Percentiles rank a stretch among this genome's conserved stretches.
phyloP scores from a whole-genome alignment of 1,140 invertebrate genomes.

The Diorhabda elongata region DNA sequence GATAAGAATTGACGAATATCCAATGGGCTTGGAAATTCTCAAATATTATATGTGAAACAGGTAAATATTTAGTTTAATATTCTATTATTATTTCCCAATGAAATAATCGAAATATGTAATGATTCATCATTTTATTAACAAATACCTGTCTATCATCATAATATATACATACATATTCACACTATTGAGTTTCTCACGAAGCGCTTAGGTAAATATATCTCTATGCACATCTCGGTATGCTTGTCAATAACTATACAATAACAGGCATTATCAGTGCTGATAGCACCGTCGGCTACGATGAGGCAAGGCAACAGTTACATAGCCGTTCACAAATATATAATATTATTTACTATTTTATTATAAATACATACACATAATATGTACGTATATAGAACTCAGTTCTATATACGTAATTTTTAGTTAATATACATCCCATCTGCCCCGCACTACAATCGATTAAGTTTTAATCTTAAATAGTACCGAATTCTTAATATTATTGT shows the following conservation, averaged over 20 bases:
- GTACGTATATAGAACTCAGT: neutral
- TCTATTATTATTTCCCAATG: too few species aligned
- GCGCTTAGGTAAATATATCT: too few species aligned
- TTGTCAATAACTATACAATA: conserved; percentile 3
- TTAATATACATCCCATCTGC: too few species aligned
- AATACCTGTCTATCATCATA: too few species aligned
- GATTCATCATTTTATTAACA: too few species aligned
- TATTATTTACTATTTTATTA: neutral
- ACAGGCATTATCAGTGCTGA: neutral
- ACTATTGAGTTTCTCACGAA: too few species aligned
- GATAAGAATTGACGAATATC: too few species aligned
- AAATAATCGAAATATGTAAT: too few species aligned
- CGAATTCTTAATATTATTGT: neutral
- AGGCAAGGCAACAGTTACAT: neutral
- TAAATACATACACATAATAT: neutral
- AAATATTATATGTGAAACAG: too few species aligned
- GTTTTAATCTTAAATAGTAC: neutral
- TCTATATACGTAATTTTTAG: neutral
- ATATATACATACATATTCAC: too few species aligned
- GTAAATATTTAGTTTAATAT: too few species aligned
- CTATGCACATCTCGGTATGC: neutral
- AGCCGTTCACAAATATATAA: neutral
- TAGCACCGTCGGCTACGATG: neutral
- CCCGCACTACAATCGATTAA: neutral
- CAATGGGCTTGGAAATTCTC: too few species aligned